Percentiles rank a stretch among this genome's conserved stretches.
These are phyloP conservation scores for Pseudomugil tenellus DNA, from an alignment of 2,797 vertebrate species.

Conservation along the genomic window DNA sequence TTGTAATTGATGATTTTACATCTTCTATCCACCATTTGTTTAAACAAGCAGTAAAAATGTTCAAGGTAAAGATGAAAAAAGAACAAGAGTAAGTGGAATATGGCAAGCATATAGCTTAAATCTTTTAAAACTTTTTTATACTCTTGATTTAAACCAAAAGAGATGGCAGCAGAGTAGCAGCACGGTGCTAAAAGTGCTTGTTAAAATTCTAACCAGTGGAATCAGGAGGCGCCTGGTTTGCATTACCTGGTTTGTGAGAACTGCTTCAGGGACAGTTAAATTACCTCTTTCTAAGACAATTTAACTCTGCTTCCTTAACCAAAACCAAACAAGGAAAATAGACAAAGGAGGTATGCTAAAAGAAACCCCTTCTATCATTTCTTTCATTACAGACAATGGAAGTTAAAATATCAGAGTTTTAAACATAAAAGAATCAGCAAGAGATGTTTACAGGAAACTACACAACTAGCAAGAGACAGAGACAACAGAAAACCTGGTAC, in stretches of 20 bases:
- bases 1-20: conserved; percentile 56
- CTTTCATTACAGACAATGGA: conserved; percentile 65
- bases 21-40: conserved; percentile 34
- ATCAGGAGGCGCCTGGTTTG: conserved; percentile 69
- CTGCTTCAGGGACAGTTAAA: conserved; percentile 67
- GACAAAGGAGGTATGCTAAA: conserved; percentile 62
- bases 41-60: conserved; percentile 55
- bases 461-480: conserved; percentile 25
- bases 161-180: conserved; percentile 36
- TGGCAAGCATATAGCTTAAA: conserved; percentile 31
- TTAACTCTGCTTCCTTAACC: conserved; percentile 55
- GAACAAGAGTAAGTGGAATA: conserved; percentile 17
- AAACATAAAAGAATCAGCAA: conserved; percentile 43
- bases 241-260: conserved; percentile 67
- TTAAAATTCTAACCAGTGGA: conserved; percentile 57
- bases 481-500: conserved; percentile 8
- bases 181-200: conserved; percentile 36
- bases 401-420: conserved; percentile 44
- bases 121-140: conserved; percentile 17
- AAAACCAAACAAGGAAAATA: conserved; percentile 69
- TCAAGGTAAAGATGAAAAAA: conserved; percentile 38
- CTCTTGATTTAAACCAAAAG: conserved; percentile 39
- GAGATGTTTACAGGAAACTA: conserved; percentile 18
- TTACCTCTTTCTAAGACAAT: conserved; percentile 62
- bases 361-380: conserved; percentile 66